Evolutionary conservation across 2,888 invertebrate species (phyloP).

Genomic region (Eueremaeus valkanovi): DNA sequence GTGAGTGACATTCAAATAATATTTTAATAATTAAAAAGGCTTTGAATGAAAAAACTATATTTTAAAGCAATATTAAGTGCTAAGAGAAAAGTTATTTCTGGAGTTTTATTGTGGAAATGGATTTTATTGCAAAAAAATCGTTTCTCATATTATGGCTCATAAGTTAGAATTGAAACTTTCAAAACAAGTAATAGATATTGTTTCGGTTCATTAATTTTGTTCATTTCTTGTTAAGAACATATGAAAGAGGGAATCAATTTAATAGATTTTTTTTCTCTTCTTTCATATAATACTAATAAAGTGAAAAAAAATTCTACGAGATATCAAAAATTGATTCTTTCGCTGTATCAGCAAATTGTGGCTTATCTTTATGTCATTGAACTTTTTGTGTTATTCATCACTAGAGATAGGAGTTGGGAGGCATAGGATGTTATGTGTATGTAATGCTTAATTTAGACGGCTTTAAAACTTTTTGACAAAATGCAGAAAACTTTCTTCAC

Average conservation of each 20-base stretch:
- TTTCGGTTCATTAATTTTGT: not conserved
- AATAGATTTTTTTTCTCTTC: not conserved
- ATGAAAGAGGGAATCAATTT: not conserved
- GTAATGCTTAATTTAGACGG: not conserved
- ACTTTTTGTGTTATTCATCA: not conserved
- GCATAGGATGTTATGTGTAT: not conserved
- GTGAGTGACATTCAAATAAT: too few relatives aligned
- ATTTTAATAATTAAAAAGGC: too few relatives aligned
- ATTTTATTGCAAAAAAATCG: too few relatives aligned
- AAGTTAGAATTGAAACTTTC: not conserved
- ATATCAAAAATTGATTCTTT: not conserved
- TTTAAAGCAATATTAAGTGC: too few relatives aligned
- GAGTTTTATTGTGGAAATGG: too few relatives aligned
- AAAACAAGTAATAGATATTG: not conserved
- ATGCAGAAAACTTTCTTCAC: not conserved
- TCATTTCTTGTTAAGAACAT: not conserved
- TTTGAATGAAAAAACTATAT: too few relatives aligned
- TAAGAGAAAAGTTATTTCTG: not conserved
- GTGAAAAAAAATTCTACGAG: not conserved
- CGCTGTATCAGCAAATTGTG: not conserved
- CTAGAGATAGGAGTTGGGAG: not conserved
- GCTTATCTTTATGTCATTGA: conserved; percentile 6
- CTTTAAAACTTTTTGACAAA: not conserved
- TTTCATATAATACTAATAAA: too few relatives aligned
- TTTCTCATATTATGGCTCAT: too few relatives aligned